Conservation (phyloP, 2,113 vertebrate genomes). For the Clarias magur region DNA sequence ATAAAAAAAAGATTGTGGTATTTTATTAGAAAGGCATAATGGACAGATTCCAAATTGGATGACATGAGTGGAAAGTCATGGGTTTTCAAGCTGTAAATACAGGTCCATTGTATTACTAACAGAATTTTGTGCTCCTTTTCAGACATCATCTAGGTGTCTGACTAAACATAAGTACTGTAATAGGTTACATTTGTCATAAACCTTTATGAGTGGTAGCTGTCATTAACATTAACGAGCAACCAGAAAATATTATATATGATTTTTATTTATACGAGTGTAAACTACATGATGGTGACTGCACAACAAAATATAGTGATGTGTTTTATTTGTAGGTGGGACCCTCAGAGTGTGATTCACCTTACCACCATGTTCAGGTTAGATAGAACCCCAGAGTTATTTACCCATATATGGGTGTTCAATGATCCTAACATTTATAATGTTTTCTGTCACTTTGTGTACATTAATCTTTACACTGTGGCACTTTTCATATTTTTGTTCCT, state of each 20-base stretch:
- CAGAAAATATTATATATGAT: background rate
- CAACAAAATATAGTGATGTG: constrained; percentile 13
- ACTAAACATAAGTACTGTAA: background rate
- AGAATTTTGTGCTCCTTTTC: background rate
- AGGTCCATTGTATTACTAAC: background rate
- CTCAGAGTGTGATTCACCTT: constrained; percentile 82
- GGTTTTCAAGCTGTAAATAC: background rate
- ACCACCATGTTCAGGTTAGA: constrained; percentile 95
- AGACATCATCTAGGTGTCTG: too few species aligned
- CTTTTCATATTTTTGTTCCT: background rate
- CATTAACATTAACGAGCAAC: background rate
- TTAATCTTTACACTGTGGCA: too few species aligned
- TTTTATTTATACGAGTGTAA: background rate
- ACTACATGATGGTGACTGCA: background rate
- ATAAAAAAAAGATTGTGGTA: too few species aligned
- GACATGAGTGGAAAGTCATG: background rate
- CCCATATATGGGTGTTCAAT: background rate
- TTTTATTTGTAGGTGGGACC: constrained; percentile 84
- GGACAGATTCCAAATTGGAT: background rate
- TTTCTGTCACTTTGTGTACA: background rate
- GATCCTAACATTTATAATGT: background rate
- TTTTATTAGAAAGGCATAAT: background rate
- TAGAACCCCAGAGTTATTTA: background rate
- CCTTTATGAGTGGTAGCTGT: background rate
- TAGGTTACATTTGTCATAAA: background rate